These are phyloP conservation scores for Nephrotoma guestfalica DNA, from an alignment of 2,888 invertebrate genomes.

Conservation along the genomic window DNA sequence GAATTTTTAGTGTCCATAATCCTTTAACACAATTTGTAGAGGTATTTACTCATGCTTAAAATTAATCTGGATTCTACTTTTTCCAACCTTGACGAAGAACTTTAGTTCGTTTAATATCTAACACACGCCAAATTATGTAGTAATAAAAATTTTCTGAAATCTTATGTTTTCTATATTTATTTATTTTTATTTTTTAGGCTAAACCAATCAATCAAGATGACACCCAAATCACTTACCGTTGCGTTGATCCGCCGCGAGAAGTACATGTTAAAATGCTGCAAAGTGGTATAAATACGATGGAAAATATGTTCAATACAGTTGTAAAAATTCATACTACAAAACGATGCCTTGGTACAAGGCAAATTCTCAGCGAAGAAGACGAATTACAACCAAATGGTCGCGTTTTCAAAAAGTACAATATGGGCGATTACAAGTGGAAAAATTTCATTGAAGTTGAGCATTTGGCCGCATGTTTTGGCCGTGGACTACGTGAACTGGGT, in stretches of 20 bases:
- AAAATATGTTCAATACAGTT: slow-evolving; percentile 69
- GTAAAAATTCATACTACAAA: slow-evolving; percentile 56
- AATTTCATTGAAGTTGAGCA: slow-evolving; percentile 59
- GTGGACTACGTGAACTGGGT: slow-evolving; percentile 70
- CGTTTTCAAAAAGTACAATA: slow-evolving; percentile 89
- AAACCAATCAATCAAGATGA: slow-evolving; percentile 49
- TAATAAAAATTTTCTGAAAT: too few species aligned
- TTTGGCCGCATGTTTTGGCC: slow-evolving; percentile 64
- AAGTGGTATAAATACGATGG: slow-evolving; percentile 66
- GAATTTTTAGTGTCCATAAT: too few species aligned
- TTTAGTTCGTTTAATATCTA: too few species aligned
- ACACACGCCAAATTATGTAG: too few species aligned
- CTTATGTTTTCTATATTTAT: background rate
- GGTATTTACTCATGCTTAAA: too few species aligned
- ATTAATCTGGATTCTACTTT: too few species aligned
- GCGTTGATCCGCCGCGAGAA: slow-evolving; percentile 50
- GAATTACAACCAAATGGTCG: slow-evolving; percentile 89
- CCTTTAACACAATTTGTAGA: too few species aligned
- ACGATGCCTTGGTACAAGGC: slow-evolving; percentile 75
- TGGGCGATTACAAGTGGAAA: slow-evolving; percentile 89
- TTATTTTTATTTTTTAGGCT: slow-evolving; percentile 38
- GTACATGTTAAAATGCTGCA: slow-evolving; percentile 60
- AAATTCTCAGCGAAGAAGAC: slow-evolving; percentile 84
- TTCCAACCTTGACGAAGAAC: too few species aligned
- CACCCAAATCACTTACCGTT: slow-evolving; percentile 55